phyloP scores from a whole-genome alignment of 2,797 vertebrate species.

The Sebastes cheni region DNA sequence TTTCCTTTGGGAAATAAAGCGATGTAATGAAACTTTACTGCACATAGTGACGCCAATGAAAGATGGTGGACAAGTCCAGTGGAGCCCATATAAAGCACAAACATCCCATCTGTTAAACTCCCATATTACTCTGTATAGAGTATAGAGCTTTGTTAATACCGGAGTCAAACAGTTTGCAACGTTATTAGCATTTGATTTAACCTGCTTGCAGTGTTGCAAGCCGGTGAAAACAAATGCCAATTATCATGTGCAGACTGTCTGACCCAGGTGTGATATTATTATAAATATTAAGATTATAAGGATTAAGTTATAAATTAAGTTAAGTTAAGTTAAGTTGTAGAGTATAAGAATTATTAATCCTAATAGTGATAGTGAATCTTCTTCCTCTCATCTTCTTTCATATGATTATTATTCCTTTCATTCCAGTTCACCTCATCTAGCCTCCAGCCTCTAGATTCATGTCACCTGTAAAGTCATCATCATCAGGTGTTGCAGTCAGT shows the following conservation, averaged over 20 bases:
- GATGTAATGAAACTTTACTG: slow-evolving; percentile 43
- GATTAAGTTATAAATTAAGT: not conserved
- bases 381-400: slow-evolving; percentile 4
- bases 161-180: slow-evolving; percentile 43
- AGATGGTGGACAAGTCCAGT: slow-evolving; percentile 1
- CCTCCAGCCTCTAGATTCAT: slow-evolving; percentile 25
- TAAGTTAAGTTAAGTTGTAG: not conserved
- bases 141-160: not conserved
- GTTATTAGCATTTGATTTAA: slow-evolving; percentile 2
- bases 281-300: slow-evolving; percentile 10
- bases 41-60: slow-evolving; percentile 2
- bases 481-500: not conserved
- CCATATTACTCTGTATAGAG: slow-evolving; percentile 22
- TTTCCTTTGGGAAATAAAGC: slow-evolving; percentile 71
- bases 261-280: slow-evolving; percentile 28
- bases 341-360: slow-evolving; percentile 8
- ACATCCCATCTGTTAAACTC: slow-evolving; percentile 30
- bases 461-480: slow-evolving; percentile 15
- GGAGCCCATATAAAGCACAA: slow-evolving; percentile 52
- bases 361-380: slow-evolving; percentile 8
- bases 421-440: slow-evolving; percentile 44
- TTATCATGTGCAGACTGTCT: slow-evolving; percentile 42
- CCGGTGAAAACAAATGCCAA: slow-evolving; percentile 9
- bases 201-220: not conserved
- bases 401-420: not conserved